A percentile compares a stretch with the other conserved stretches of the same genome.
These are phyloP conservation scores for Okamejei kenojei DNA, from an alignment of 2,797 vertebrate genomes.

Conservation along the genomic window DNA sequence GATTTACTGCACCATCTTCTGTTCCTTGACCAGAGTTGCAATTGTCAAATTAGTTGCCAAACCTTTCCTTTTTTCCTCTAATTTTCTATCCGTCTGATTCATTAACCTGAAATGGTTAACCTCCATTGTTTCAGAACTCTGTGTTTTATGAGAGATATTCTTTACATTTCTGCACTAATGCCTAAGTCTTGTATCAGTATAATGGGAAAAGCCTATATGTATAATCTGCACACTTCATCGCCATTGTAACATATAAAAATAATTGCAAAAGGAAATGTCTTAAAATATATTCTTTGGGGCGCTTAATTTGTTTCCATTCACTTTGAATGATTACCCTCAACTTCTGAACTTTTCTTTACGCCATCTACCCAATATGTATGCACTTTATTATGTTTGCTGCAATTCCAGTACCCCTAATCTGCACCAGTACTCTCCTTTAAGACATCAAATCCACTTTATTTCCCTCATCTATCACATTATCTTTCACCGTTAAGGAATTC, in stretches of 20 bases:
- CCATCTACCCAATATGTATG: not conserved
- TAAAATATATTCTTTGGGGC: not conserved
- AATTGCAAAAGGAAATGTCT: not conserved
- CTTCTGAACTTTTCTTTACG: not conserved
- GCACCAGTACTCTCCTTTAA: not conserved
- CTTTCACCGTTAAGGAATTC: not conserved
- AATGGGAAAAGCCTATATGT: not conserved
- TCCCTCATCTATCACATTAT: not conserved
- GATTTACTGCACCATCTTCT: not conserved
- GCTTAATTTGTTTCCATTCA: not conserved
- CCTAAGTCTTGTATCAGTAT: not conserved
- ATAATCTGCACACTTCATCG: too few species aligned
- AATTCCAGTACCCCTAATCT: not conserved
- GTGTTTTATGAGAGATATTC: not conserved
- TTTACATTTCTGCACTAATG: not conserved
- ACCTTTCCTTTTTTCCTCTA: not conserved
- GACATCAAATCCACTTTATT: not conserved
- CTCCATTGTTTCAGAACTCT: not conserved
- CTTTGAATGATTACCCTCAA: not conserved
- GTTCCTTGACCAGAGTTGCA: too few species aligned
- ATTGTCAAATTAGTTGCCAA: not conserved
- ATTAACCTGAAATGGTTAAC: not conserved
- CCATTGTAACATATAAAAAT: not conserved
- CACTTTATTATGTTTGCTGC: not conserved
- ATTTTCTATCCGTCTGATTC: not conserved